Evolutionary conservation across 53 echinoderm and acorn worm species (phyloP), one percentile per base, ranked within the genome.

Genomic region (Luidia sarsii): DNA sequence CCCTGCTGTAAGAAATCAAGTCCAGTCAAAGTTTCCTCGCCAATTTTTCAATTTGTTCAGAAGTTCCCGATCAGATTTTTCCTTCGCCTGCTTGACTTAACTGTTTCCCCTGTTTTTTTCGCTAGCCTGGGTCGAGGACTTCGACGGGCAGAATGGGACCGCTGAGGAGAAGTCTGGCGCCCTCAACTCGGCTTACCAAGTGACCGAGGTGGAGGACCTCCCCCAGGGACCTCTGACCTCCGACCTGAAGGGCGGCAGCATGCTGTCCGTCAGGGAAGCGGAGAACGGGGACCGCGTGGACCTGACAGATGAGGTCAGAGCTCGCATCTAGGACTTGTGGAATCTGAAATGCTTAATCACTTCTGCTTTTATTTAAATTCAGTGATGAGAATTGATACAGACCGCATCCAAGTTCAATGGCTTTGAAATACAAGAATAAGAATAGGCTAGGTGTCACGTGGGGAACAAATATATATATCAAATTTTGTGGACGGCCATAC

Each of bases 71-170:
- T 9, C 30, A 57, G 23, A 4, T 57, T 7, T 6, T 57, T 27
- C 30, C 27, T 57, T 27, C 29, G 25, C 7, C 29, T 27, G 25
- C 25, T 28, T 57, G 11, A n/a, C n/a, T 13, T 46, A 9, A 33
- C 39, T 59, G 7, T 11, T 74, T 39, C 19, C 7, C 33, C 20
- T 49, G 0, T 54, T 7, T 56, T 33, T 27, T 19, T 37, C 20
- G 18, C 4, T 60, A 94, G 94, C 91, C 37, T 94, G 94, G 94
- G 80, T 91, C 18, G 88, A 63, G 63, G 80, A 91, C 41, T 70
- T 62, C 70, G 71, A 79, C 57, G 38, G 35, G 62, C 36, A 55
- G 4, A 50, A 24, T 7, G 29, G 18, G 4, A 54, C 70, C 2
- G 43, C 38, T 8, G 37, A 24, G 2, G 83, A 51, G 19, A 65